phyloP scores from a whole-genome alignment of 64 coral and sea anemone species.

The Acropora yongei region DNA sequence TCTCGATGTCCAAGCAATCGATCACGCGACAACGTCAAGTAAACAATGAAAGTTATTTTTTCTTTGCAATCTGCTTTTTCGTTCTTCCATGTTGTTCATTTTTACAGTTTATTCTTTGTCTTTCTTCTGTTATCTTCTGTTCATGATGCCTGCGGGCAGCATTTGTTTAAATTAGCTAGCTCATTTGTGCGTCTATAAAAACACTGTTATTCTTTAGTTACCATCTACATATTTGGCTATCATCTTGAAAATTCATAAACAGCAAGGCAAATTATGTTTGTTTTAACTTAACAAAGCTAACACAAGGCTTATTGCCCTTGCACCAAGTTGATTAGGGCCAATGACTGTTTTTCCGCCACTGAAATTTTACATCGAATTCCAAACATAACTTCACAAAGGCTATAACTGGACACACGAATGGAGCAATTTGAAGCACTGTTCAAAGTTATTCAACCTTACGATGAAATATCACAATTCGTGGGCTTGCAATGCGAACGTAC shows the following conservation, averaged over 20 bases:
- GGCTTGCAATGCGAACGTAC: neutral
- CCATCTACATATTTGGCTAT: neutral
- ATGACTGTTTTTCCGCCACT: neutral
- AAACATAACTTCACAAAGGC: neutral
- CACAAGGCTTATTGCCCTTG: neutral
- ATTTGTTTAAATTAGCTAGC: neutral
- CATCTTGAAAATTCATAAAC: neutral
- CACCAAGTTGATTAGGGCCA: neutral
- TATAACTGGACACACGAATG: neutral
- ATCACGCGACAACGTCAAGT: no score
- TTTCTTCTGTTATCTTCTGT: no score
- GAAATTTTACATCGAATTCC: neutral
- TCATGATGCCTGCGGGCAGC: no score
- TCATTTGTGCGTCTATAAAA: neutral
- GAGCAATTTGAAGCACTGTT: neutral
- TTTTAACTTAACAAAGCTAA: neutral
- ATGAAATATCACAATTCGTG: neutral
- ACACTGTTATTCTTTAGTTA: neutral
- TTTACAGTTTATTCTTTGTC: no score
- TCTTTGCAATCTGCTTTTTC: no score
- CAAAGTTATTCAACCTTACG: neutral
- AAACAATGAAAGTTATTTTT: no score
- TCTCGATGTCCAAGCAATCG: no score
- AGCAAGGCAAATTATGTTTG: neutral
- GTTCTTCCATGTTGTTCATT: no score